Evolutionary conservation across 2,113 vertebrate species (phyloP).

Genomic region (Siniperca chuatsi): DNA sequence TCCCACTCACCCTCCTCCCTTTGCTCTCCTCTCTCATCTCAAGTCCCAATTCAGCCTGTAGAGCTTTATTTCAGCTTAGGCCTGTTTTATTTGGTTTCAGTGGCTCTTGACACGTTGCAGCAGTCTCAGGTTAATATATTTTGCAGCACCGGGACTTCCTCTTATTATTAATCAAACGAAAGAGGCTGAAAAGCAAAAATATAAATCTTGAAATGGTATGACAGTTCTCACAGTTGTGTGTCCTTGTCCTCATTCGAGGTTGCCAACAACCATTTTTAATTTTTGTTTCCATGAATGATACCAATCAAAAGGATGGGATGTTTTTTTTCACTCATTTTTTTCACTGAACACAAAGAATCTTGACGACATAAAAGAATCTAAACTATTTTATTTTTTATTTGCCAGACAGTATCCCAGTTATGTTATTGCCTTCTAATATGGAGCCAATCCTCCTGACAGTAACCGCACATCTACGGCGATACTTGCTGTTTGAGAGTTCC

Average conservation of each 20-base stretch:
- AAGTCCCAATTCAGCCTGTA: slow-evolving; percentile 43
- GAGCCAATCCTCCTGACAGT: no score
- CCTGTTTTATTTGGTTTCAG: slow-evolving; percentile 61
- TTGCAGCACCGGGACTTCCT: slow-evolving; percentile 36
- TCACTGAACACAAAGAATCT: neutral
- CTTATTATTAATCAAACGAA: slow-evolving; percentile 48
- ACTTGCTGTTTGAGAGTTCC: no score
- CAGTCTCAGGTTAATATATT: slow-evolving; percentile 59
- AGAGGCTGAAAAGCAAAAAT: slow-evolving; percentile 33
- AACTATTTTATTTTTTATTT: neutral
- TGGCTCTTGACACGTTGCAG: slow-evolving; percentile 38
- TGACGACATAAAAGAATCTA: neutral
- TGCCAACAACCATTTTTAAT: neutral
- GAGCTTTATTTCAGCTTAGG: slow-evolving; percentile 54
- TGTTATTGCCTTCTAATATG: neutral
- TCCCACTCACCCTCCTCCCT: neutral
- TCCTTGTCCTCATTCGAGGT: neutral
- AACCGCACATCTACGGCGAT: no score
- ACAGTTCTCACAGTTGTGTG: slow-evolving; percentile 10
- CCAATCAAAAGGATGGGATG: neutral
- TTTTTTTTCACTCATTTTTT: neutral
- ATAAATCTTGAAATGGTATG: neutral
- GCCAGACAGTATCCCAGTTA: neutral
- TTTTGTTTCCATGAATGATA: neutral
- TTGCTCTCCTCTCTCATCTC: slow-evolving; percentile 43